These are phyloP conservation scores for Apodemus sylvaticus DNA, from an alignment of 2,113 vertebrate genomes.

Conservation along the genomic window DNA sequence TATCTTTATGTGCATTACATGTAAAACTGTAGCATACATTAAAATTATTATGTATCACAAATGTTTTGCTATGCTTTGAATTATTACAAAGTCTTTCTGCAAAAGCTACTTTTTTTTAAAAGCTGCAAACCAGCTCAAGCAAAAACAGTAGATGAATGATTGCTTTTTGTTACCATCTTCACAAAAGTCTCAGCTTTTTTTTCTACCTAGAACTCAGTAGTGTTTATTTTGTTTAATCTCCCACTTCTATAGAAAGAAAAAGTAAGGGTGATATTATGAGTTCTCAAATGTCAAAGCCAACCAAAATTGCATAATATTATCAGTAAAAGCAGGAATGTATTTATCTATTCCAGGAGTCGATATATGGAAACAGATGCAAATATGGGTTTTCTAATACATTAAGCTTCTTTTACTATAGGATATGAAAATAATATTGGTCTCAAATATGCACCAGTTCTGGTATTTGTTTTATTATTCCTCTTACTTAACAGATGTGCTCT, in stretches of 20 bases:
- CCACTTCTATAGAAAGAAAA: neutral
- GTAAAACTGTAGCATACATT: neutral
- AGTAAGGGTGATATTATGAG: neutral
- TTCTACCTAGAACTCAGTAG: neutral
- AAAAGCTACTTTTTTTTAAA: slow-evolving; percentile 33
- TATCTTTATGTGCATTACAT: neutral
- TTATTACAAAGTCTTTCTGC: neutral
- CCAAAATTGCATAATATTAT: neutral
- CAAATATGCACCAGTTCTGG: neutral
- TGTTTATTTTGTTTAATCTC: neutral
- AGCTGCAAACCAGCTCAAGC: neutral
- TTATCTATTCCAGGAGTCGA: neutral
- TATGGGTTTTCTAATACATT: neutral
- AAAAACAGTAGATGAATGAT: neutral
- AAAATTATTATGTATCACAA: neutral
- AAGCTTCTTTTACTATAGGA: neutral
- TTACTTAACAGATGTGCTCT: neutral
- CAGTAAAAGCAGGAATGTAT: neutral
- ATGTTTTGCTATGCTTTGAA: neutral
- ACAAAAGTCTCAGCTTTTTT: slow-evolving; percentile 5
- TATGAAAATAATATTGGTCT: slow-evolving; percentile 9
- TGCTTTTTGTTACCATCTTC: neutral
- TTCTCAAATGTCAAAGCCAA: neutral
- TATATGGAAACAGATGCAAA: neutral
- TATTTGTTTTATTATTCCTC: neutral